phyloP scores from a whole-genome alignment of 1,140 invertebrate genomes.

The Drosophila sproati region DNA sequence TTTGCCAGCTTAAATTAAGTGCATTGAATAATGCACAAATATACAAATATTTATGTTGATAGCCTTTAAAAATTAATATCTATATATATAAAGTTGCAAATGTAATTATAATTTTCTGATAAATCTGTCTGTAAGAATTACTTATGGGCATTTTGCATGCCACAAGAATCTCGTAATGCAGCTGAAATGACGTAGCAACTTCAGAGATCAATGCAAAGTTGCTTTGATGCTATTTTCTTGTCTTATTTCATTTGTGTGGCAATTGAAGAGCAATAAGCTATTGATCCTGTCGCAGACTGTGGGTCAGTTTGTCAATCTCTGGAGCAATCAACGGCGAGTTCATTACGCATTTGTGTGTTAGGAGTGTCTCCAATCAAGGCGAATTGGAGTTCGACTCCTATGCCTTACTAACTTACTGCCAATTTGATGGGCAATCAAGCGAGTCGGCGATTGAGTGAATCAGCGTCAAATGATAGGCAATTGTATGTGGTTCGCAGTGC shows the following conservation, averaged over 20 bases:
- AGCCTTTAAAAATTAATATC: too few relatives aligned
- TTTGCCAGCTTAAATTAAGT: slow-evolving; percentile 27
- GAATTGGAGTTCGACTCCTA: slow-evolving; percentile 42
- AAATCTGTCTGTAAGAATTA: background rate
- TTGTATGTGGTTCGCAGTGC: slow-evolving; percentile 19
- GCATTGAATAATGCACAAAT: too few relatives aligned
- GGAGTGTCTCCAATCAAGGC: slow-evolving; percentile 51
- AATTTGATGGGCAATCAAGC: slow-evolving; percentile 31
- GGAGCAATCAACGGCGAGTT: slow-evolving; percentile 51
- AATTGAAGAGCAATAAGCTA: slow-evolving; percentile 64
- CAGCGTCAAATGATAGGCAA: slow-evolving; percentile 41
- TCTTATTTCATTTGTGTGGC: slow-evolving; percentile 1
- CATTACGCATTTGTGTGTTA: slow-evolving; percentile 60
- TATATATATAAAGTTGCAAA: too few relatives aligned
- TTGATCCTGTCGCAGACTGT: slow-evolving; percentile 70
- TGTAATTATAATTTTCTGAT: too few relatives aligned
- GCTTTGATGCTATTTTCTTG: too few relatives aligned
- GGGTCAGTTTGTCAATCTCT: slow-evolving; percentile 73
- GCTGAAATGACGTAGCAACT: background rate
- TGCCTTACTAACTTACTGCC: slow-evolving; percentile 73
- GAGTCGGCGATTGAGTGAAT: slow-evolving; percentile 23
- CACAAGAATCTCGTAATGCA: too few relatives aligned
- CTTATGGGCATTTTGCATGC: too few relatives aligned
- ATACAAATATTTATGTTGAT: too few relatives aligned
- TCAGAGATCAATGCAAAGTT: background rate